Conservation (phyloP, 1,140 invertebrate species). For the Orchestia grillus region DNA sequence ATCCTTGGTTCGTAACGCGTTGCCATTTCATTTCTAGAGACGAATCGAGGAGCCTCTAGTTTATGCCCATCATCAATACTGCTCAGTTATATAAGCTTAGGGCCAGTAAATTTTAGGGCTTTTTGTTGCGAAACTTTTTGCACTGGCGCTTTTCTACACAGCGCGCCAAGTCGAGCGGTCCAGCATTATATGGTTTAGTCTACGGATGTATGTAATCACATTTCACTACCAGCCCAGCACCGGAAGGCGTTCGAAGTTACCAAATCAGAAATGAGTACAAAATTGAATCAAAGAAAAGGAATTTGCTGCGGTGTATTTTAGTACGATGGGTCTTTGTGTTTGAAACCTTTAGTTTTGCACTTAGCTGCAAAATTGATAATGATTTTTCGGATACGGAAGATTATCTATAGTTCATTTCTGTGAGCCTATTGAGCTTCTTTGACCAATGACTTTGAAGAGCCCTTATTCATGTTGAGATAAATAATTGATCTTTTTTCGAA, state of each 20-base stretch:
- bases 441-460: no score
- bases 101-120: background rate
- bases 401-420: no score
- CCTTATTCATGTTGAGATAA: no score
- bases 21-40: background rate
- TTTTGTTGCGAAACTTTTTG: background rate
- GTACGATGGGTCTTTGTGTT: background rate
- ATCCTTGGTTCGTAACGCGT: background rate
- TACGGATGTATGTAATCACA: background rate
- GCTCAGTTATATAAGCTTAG: background rate
- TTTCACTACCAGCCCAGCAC: background rate
- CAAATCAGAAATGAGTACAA: no score
- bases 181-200: background rate
- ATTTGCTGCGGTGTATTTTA: no score
- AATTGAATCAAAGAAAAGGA: no score
- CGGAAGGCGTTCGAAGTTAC: no score
- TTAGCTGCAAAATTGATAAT: background rate
- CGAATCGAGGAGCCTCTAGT: background rate
- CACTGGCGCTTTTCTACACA: background rate
- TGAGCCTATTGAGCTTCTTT: no score
- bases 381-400: background rate
- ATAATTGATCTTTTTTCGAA: no score
- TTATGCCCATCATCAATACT: background rate
- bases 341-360: background rate
- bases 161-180: background rate